These are phyloP conservation scores for Drosophila percnosoma DNA, from an alignment of 2,888 invertebrate species.

Conservation along the genomic window DNA sequence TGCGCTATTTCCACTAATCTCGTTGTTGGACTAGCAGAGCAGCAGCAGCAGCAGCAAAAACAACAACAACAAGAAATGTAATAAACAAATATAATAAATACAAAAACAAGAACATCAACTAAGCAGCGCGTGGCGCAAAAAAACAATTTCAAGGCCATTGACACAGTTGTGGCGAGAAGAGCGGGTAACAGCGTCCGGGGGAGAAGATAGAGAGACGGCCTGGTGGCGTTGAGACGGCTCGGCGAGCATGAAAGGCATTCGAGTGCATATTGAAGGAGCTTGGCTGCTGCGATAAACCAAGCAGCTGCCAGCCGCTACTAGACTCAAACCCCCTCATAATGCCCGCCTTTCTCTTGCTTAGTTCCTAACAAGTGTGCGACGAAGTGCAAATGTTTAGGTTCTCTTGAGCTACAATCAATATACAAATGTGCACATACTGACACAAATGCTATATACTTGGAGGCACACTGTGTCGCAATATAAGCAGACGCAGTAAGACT, in stretches of 20 bases:
- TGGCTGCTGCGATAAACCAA: slow-evolving; percentile 73
- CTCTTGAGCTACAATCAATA: slow-evolving; percentile 53
- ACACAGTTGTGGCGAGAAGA: slow-evolving; percentile 73
- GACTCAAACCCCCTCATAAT: neutral
- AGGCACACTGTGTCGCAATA: slow-evolving; percentile 18
- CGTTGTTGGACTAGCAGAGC: slow-evolving; percentile 32
- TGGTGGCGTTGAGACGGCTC: slow-evolving; percentile 4
- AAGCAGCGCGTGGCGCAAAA: slow-evolving; percentile 67
- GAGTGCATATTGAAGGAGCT: slow-evolving; percentile 64
- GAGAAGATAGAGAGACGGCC: slow-evolving; percentile 5
- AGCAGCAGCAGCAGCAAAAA: slow-evolving; percentile 6
- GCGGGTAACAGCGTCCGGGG: slow-evolving; percentile 8
- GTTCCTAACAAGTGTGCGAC: slow-evolving; percentile 60
- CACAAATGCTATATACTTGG: neutral
- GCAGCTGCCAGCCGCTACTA: slow-evolving; percentile 41
- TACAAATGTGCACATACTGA: slow-evolving; percentile 13
- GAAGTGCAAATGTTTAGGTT: slow-evolving; percentile 77
- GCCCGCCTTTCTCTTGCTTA: slow-evolving; percentile 41
- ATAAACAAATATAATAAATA: slow-evolving; percentile 22
- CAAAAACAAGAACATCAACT: slow-evolving; percentile 57
- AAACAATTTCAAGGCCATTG: slow-evolving; percentile 81
- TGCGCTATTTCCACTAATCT: slow-evolving; percentile 59
- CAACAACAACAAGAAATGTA: slow-evolving; percentile 23
- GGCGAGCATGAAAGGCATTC: slow-evolving; percentile 63
- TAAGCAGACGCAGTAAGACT: slow-evolving; percentile 34